Evolutionary conservation across 2,888 invertebrate species (phyloP), one percentile per base, ranked within the genome.

Genomic region (Villa cingulata): DNA sequence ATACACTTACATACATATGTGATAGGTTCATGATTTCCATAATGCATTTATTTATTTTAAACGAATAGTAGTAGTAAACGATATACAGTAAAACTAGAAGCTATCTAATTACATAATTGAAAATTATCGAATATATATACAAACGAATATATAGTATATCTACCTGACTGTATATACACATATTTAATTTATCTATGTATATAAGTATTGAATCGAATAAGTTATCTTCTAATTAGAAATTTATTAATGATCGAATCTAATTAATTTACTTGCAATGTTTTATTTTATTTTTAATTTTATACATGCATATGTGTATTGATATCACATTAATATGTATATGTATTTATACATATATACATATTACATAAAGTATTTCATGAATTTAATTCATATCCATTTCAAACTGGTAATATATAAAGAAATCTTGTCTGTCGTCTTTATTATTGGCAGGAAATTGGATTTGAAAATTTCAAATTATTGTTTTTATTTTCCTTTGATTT

Each of bases 221-320:
- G 54, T 54, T 56, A 54, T 56, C 56, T 56, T 51, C 55, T 57
- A 57, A 57, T 57, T 57, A 57, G 55, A 57, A 57, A 56, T 56
- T 57, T 57, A 57, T 57, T 57, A 57, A 57, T 55, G 55, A 52
- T 54, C 55, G 53, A 52, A 54, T 54, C 56, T 56, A 57, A 56
- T 57, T 55, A 57, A 56, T 57, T 56, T 54, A n/a, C 49, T 51
- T 45, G 46, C n/a, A n/a, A 46, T 49, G 40, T 45, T 36, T 40
- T 41, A 40, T 43, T 45, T 39, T 41, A 23, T 41, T 34, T 40
- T 37, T 36, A 10, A 29, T 3, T 29, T 12, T 12, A 5, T 32
- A 32, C 29, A 32, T 5, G 1, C 29, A 32, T 32, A 32, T 32
- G 1, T 4, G 12, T 2, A 32, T 32, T n/a, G n/a, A n/a, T n/a